Percentiles rank a stretch among this genome's conserved stretches.
Evolutionary conservation across 2,113 vertebrate species (phyloP).

Genomic region (pig (Sus scrofa)): DNA sequence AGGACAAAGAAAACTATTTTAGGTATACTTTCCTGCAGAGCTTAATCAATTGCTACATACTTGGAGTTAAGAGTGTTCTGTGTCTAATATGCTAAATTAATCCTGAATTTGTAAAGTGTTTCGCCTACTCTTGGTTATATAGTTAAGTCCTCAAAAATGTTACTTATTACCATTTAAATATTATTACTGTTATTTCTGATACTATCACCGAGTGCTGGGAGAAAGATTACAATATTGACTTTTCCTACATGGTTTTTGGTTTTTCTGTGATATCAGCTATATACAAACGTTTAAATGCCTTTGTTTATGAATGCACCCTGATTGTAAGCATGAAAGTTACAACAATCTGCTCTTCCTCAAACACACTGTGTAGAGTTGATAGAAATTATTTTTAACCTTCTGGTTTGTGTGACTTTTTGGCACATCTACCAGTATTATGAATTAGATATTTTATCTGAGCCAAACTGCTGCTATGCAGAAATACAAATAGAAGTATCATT

Average conservation of each 20-base stretch:
- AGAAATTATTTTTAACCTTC: conserved; percentile 86
- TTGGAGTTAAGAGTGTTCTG: conserved; percentile 7
- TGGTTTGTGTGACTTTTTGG: conserved; percentile 83
- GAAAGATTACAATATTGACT: neutral
- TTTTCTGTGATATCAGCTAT: neutral
- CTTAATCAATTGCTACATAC: neutral
- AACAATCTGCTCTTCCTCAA: conserved; percentile 85
- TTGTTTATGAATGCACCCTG: conserved; percentile 73
- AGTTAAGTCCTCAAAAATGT: conserved; percentile 1
- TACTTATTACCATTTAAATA: neutral
- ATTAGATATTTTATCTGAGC: conserved; percentile 74
- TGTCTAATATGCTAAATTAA: conserved; percentile 23
- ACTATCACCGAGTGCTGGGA: neutral
- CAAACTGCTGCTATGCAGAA: conserved; percentile 65
- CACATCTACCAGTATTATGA: conserved; percentile 72
- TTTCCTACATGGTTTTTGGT: neutral
- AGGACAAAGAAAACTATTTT: neutral
- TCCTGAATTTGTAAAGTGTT: neutral
- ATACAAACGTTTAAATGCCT: conserved; percentile 61
- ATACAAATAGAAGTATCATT: conserved; percentile 76
- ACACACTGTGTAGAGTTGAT: conserved; percentile 80
- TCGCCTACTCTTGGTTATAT: neutral
- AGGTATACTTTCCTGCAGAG: neutral
- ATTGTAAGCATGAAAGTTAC: conserved; percentile 74
- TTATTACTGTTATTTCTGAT: neutral